Evolutionary conservation across 2,888 invertebrate species (phyloP), one percentile per base, ranked within the genome.

Genomic region (Sinhomidia bicolor): DNA sequence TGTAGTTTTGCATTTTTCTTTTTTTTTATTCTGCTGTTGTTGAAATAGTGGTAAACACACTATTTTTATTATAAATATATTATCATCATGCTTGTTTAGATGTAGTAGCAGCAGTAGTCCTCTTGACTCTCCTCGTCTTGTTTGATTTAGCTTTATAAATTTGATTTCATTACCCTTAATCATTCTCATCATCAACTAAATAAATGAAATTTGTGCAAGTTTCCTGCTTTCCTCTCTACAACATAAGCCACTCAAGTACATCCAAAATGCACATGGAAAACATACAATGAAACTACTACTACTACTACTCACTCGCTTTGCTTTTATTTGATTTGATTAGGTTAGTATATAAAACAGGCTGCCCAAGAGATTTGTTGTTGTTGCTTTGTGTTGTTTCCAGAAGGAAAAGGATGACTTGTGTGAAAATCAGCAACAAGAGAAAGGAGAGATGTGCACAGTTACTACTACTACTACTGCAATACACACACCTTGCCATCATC

Each of bases 181-280:
- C 88, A 89, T 89, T 65, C 84, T 89, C 88, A 89, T 89, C 88
- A 89, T 89, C 88, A 79, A 74, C 23, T 85, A 89, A 89, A 89
- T 89, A 89, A 89, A 89, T 89, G 88, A 80, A 89, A 89, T 89
- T 89, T 89, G 88, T 80, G 84, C 84, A 84, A 89, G 88, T 89
- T 85, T 89, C 88, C 88, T 87, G 47, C 41, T 36, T 17, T 17
- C 47, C 47, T 65, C 32, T 20, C 29, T 65, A 14, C n/a, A 9
- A 1, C 41, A 6, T 12, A 2, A 7, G 44, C 44, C 71, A 71
- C 74, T 23, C 44, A 36, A 20, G 23, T 26, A 9, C 14, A 60
- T 26, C 0, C n/a, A 41, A 3, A 41, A 17, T 57, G 57, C 36
- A 14, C 23, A 47, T 74, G 47, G 9, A 41, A 29, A 29, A 17